These are phyloP conservation scores for Metaphire vulgaris DNA, from an alignment of 1,140 invertebrate genomes.

Conservation along the genomic window DNA sequence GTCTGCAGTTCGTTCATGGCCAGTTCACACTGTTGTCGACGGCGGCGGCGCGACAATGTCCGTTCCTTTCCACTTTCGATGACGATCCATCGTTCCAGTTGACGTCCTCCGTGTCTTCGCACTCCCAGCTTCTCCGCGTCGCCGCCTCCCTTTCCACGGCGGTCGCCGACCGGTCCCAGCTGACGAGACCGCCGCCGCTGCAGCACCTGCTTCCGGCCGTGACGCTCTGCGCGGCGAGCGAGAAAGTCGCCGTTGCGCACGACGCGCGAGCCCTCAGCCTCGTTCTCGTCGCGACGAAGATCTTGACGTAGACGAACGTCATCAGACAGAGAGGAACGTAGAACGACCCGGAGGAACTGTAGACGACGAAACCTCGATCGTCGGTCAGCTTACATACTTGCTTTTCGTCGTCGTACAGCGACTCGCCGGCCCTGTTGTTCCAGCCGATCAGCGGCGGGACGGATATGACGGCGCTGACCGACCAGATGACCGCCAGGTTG, in stretches of 20 bases:
- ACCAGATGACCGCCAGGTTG: slow-evolving; percentile 87
- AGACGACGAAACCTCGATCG: slow-evolving; percentile 52
- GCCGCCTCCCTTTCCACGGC: no score
- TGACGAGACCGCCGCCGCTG: no score
- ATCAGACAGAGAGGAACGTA: slow-evolving; percentile 54
- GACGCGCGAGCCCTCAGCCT: slow-evolving; percentile 37
- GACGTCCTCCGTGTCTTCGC: no score
- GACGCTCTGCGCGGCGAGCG: neutral
- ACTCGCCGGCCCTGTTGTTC: slow-evolving; percentile 51
- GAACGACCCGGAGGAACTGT: slow-evolving; percentile 54
- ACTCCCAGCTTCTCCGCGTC: no score
- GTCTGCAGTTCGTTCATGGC: no score
- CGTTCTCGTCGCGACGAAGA: slow-evolving; percentile 43
- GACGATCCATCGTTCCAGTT: no score
- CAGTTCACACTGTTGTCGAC: no score
- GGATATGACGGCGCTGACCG: slow-evolving; percentile 81
- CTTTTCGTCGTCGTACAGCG: slow-evolving; percentile 32
- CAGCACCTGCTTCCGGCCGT: neutral
- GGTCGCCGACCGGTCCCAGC: no score
- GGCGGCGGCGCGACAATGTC: no score
- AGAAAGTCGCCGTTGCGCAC: neutral
- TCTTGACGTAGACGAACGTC: slow-evolving; percentile 53
- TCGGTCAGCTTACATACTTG: slow-evolving; percentile 50
- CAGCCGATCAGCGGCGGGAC: slow-evolving; percentile 92
- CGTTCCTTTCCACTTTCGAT: no score